These are phyloP conservation scores for Ormyrus pomaceus DNA, from an alignment of 2,888 invertebrate genomes.

Conservation along the genomic window DNA sequence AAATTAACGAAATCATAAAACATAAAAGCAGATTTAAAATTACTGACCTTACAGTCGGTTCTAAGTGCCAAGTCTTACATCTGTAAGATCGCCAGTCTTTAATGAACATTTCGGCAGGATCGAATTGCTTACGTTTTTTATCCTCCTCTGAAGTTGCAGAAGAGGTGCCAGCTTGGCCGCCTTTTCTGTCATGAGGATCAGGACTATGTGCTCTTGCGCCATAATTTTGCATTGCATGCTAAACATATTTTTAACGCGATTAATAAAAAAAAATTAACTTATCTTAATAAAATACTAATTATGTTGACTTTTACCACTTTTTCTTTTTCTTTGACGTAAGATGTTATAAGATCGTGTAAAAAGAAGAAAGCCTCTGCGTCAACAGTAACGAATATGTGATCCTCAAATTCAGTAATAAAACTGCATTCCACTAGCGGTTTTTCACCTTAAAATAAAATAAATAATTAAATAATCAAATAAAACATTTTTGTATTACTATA, in stretches of 20 bases:
- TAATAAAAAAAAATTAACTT: neutral
- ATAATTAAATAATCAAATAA: neutral
- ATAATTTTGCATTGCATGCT: slow-evolving; percentile 66
- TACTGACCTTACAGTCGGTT: slow-evolving; percentile 89
- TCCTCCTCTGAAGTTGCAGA: slow-evolving; percentile 71
- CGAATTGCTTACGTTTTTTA: slow-evolving; percentile 74
- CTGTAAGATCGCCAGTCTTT: slow-evolving; percentile 94
- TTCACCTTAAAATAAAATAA: slow-evolving; percentile 77
- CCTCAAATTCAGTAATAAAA: slow-evolving; percentile 98
- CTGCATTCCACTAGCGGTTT: slow-evolving; percentile 96
- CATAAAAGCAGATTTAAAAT: slow-evolving; percentile 56
- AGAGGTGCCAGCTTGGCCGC: slow-evolving; percentile 60
- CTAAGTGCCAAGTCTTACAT: slow-evolving; percentile 97
- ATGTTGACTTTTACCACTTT: slow-evolving; percentile 79
- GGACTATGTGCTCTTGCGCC: slow-evolving; percentile 74
- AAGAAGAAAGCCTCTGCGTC: slow-evolving; percentile 99
- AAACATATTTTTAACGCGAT: neutral
- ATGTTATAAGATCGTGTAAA: slow-evolving; percentile 96
- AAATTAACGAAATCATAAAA: neutral
- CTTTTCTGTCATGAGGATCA: slow-evolving; percentile 69
- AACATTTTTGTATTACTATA: too few relatives aligned
- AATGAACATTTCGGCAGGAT: slow-evolving; percentile 81
- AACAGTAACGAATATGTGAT: slow-evolving; percentile 98
- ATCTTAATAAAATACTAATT: slow-evolving; percentile 13
- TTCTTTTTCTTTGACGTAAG: slow-evolving; percentile 96